Base-by-base conservation (phyloP, 2,888 invertebrate genomes). In the Athalia cordata region DNA sequence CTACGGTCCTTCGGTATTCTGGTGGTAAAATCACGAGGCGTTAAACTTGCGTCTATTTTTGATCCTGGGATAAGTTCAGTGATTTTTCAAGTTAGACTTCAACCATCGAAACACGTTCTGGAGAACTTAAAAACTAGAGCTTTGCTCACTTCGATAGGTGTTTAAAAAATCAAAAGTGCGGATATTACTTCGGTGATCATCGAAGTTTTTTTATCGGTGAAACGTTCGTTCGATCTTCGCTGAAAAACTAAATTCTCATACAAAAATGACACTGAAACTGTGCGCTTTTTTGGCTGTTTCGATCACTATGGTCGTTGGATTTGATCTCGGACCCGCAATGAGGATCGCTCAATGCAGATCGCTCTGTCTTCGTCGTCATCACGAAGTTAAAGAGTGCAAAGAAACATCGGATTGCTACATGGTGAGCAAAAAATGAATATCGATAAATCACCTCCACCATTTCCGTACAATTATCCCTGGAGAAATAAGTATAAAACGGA, bases 321-420 rank as follows among this genome's bases (percentile, higher is more conserved):
- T 89, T 81, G 89, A 90, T 84, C 88, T 90, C 59, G 89, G 89
- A 66, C 88, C 89, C 52, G 81, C 86, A 80, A 81, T 89, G 74
- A 85, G 88, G 79, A 85, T 86, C 81, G 90, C 88, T 45, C 89
- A 88, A 82, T 90, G 90, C 85, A 86, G 88, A 84, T 88, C 88
- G 66, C 87, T 87, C 80, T 90, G 90, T 79, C 82, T 89, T 55
- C 83, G 84, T 79, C 84, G 77, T 78, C 62, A 72, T 77, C 70
- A 59, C 47, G 68, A 59, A 55, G 70, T 11, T 29, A 52, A 77
- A 67, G 80, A 79, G 49, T 78, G 81, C 62, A 78, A 79, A 13
- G 43, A 65, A 67, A 68, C 79, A 67, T 78, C 68, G 5, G 59
- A 75, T 64, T 75, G 75, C 11, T 62, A 77, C 65, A 72, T 78